Base-by-base conservation (phyloP, 2,888 invertebrate species). In the Macropis europaea region DNA sequence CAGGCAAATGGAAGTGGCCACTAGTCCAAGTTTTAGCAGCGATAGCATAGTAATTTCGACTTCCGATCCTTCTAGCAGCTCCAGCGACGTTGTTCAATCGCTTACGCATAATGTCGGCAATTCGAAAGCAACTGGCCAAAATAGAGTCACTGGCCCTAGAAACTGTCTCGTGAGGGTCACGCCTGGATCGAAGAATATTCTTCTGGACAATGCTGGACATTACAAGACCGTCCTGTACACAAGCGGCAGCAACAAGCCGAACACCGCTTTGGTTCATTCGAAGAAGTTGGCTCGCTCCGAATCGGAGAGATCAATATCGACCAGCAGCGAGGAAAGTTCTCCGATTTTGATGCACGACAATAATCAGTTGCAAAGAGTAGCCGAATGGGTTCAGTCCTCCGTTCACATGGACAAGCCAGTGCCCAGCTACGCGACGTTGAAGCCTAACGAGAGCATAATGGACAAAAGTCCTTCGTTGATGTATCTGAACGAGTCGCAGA, bases 151-250 rank as follows among this genome's bases (percentile, higher is more conserved):
- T 15, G 95, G 95, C 0, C 95, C 96, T 1, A 92, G 95, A 73
- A 93, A 95, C 82, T 96, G 95, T 84, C 94, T 95, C 54, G 92
- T 96, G 85, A 92, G 95, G 34, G 92, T 95, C 82, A 95, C 95
- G 83, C 94, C 94, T 4, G 95, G 95, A 4, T 95, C 95, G 9
- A 95, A 94, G 86, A 96, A 96, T 87, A 95, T 96, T 82, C 90
- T 96, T 3, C 90, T 96, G 22, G 96, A 96, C 88, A 96, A 95
- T 82, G 94, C 94, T 30, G 94, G 95, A 79, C 93, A 94, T 43
- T 92, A 94, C 26, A 93, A 94, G 11, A 95, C 95, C 0, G 93
- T 96, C 30, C 90, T 96, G 38, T 96, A 95, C 82, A 94, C 94
- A 22, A 90, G 88, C 40, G 84, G 84, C 0, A 76, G 54, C 42